phyloP scores from a whole-genome alignment of 2,797 vertebrate species.

The Sebastolobus altivelis region DNA sequence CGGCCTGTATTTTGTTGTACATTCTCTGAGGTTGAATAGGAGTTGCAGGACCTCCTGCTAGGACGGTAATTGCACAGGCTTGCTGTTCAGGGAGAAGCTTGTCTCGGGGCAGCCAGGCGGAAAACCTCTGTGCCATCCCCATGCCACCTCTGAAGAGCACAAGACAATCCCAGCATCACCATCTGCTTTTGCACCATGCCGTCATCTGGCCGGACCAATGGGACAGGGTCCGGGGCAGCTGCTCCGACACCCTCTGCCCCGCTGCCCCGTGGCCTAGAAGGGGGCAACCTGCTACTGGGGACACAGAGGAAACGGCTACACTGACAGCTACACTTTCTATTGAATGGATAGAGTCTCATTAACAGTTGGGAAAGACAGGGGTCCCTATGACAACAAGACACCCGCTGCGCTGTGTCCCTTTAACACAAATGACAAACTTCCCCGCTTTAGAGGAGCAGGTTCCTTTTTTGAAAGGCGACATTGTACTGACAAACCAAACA shows the following conservation, averaged over 20 bases:
- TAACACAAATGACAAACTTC: slow-evolving; percentile 85
- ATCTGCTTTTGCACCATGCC: slow-evolving; percentile 95
- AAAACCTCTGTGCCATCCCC: slow-evolving; percentile 98
- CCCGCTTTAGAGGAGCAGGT: slow-evolving; percentile 71
- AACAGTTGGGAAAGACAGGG: slow-evolving; percentile 78
- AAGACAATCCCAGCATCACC: slow-evolving; percentile 93
- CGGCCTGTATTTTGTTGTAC: slow-evolving; percentile 95
- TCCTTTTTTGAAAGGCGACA: slow-evolving; percentile 78
- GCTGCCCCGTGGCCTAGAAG: slow-evolving; percentile 77
- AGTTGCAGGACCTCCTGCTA: slow-evolving; percentile 93
- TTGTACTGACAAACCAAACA: slow-evolving; percentile 81
- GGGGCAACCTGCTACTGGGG: slow-evolving; percentile 80
- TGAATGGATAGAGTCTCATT: slow-evolving; percentile 89
- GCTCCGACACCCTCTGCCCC: slow-evolving; percentile 90
- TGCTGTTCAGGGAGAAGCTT: slow-evolving; percentile 92
- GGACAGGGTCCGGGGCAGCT: slow-evolving; percentile 90
- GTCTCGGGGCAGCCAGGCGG: slow-evolving; percentile 96
- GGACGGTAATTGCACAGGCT: slow-evolving; percentile 96
- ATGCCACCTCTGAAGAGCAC: slow-evolving; percentile 93
- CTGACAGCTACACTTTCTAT: slow-evolving; percentile 85
- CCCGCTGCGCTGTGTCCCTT: slow-evolving; percentile 87
- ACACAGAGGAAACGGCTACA: slow-evolving; percentile 84
- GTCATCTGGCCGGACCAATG: slow-evolving; percentile 94
- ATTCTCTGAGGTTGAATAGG: slow-evolving; percentile 91
- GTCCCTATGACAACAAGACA: slow-evolving; percentile 81